phyloP scores from a whole-genome alignment of 2,888 invertebrate species.

The Augiades crinisus region DNA sequence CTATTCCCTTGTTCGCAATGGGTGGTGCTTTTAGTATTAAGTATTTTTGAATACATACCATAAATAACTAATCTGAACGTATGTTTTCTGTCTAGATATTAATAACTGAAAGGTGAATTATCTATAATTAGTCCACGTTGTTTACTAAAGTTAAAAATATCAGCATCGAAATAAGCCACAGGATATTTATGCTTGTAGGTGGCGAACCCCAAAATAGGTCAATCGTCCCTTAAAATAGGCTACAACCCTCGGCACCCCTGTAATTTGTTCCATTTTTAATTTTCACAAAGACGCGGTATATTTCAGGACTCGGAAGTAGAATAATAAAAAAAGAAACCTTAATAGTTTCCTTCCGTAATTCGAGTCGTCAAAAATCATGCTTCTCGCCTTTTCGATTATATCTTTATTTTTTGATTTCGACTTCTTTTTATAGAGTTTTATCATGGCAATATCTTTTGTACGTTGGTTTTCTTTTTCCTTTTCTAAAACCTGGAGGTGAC shows the following conservation, averaged over 20 bases:
- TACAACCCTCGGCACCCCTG: constrained; percentile 1
- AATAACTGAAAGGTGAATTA: too few relatives aligned
- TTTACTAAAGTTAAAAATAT: not conserved
- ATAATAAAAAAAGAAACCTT: constrained; percentile 45
- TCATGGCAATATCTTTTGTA: constrained; percentile 35
- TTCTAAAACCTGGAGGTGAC: constrained; percentile 37
- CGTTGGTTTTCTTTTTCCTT: constrained; percentile 39
- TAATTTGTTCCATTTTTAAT: too few relatives aligned
- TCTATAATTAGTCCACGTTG: too few relatives aligned
- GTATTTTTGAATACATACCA: too few relatives aligned
- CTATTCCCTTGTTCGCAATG: too few relatives aligned
- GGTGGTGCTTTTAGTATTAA: too few relatives aligned
- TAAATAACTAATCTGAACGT: too few relatives aligned
- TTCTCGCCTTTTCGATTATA: constrained; percentile 44
- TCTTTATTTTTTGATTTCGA: constrained; percentile 31
- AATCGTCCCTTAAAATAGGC: constrained; percentile 8
- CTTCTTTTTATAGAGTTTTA: constrained; percentile 35
- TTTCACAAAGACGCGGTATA: too few relatives aligned
- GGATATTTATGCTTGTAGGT: not conserved
- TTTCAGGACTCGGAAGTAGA: too few relatives aligned
- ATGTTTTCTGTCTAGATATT: too few relatives aligned
- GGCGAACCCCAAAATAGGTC: constrained; percentile 7
- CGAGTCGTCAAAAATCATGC: constrained; percentile 51
- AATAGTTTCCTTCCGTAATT: constrained; percentile 51
- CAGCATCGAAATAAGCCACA: not conserved